Evolutionary conservation across 2,797 vertebrate species (phyloP).

Genomic region (Pseudopleuronectes americanus): DNA sequence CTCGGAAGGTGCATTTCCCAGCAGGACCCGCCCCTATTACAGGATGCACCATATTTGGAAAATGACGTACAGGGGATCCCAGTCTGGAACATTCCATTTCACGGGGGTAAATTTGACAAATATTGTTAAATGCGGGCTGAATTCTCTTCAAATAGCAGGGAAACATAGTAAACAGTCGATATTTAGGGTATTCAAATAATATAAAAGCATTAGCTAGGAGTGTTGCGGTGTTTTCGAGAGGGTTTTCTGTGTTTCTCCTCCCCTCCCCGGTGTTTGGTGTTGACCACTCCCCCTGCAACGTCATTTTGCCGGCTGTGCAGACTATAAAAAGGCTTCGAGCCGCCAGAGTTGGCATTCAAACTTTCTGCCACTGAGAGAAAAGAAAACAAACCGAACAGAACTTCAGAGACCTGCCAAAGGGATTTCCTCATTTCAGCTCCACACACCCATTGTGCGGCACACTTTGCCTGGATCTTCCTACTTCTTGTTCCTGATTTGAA

Average conservation of each 20-base stretch:
- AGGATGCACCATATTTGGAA: conserved; percentile 98
- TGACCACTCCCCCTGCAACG: conserved; percentile 34
- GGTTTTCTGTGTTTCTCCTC: conserved; percentile 36
- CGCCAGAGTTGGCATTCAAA: conserved; percentile 59
- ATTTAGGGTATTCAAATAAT: rapidly evolving
- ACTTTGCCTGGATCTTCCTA: conserved; percentile 46
- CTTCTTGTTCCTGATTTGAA: not conserved
- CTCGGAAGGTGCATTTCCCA: conserved; percentile 76
- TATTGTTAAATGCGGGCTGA: not conserved
- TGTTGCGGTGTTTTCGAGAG: conserved; percentile 25
- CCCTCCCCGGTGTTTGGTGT: conserved; percentile 9
- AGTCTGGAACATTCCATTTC: conserved; percentile 78
- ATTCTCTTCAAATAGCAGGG: rapidly evolving
- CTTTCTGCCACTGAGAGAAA: conserved; percentile 53
- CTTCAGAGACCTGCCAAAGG: conserved; percentile 29
- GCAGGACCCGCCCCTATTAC: conserved; percentile 82
- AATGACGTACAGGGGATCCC: conserved; percentile 96
- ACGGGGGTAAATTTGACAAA: conserved; percentile 17
- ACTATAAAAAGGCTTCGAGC: conserved; percentile 61
- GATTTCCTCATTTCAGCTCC: conserved; percentile 44
- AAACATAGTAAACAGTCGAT: rapidly evolving
- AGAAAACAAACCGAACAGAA: not conserved
- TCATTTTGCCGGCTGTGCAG: conserved; percentile 24
- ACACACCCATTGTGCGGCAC: not conserved
- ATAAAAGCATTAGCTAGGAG: rapidly evolving